Percentiles rank a stretch among this genome's conserved stretches.
phyloP scores from a whole-genome alignment of 92 coral and sea anemone genomes.

The Muricea muricata region DNA sequence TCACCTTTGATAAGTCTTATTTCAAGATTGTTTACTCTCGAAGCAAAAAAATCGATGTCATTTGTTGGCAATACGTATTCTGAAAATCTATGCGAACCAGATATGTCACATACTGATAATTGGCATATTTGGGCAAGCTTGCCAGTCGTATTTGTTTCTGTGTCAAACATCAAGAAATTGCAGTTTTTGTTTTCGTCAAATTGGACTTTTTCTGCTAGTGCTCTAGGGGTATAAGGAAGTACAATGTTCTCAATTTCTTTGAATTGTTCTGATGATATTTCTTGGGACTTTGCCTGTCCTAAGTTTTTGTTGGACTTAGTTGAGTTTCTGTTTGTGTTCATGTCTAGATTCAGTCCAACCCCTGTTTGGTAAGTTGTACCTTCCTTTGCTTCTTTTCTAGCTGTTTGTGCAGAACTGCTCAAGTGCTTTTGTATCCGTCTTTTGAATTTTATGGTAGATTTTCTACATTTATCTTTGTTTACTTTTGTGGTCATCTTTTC shows the following conservation, averaged over 20 bases:
- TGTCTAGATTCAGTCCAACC: conserved; percentile 7
- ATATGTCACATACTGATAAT: conserved; percentile 16
- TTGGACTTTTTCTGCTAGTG: neutral
- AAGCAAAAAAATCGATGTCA: conserved; percentile 44
- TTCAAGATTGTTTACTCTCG: conserved; percentile 41
- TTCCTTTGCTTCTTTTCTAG: conserved; percentile 54
- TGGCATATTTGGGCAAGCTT: conserved; percentile 51
- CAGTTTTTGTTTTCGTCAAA: conserved; percentile 48
- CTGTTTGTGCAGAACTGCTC: conserved; percentile 25
- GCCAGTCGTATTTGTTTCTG: conserved; percentile 50
- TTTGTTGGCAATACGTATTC: conserved; percentile 42
- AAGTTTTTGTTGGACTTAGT: no score
- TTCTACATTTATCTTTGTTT: conserved; percentile 31
- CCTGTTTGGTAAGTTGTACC: conserved; percentile 56
- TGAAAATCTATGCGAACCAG: conserved; percentile 20
- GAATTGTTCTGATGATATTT: no score
- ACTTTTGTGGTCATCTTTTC: neutral
- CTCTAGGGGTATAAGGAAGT: conserved; percentile 4
- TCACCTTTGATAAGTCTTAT: neutral
- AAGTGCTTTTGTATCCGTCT: conserved; percentile 52
- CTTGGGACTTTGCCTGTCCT: no score
- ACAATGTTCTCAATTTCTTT: conserved; percentile 31
- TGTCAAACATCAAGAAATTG: conserved; percentile 51
- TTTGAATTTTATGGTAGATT: conserved; percentile 46
- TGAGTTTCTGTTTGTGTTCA: no score